phyloP scores from a whole-genome alignment of 2,797 vertebrate species.

The Paramormyrops hopkinsi region DNA sequence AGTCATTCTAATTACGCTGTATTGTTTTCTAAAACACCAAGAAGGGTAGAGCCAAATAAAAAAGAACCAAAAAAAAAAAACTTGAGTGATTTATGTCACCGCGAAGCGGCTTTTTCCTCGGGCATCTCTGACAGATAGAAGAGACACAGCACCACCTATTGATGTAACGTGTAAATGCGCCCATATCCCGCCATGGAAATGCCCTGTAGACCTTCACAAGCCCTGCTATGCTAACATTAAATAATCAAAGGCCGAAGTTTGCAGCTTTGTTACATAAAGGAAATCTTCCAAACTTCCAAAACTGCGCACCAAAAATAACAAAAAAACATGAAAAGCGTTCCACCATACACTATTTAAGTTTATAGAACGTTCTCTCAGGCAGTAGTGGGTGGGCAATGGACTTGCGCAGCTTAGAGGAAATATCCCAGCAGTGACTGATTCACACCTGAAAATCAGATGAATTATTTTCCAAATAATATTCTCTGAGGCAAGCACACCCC shows the following conservation, averaged over 20 bases:
- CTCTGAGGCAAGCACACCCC: neutral
- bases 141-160: slow-evolving; percentile 24
- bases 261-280: neutral
- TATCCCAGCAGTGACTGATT: neutral
- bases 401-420: neutral
- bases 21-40: neutral
- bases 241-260: neutral
- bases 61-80: neutral
- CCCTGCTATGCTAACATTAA: neutral
- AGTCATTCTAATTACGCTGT: neutral
- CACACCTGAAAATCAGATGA: slow-evolving; percentile 2
- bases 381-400: neutral
- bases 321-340: neutral
- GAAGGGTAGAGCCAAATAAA: neutral
- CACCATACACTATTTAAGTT: neutral
- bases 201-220: neutral
- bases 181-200: neutral
- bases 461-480: neutral
- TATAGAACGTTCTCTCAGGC: neutral
- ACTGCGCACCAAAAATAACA: neutral
- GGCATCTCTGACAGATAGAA: neutral
- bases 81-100: neutral
- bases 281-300: neutral
- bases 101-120: neutral
- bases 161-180: neutral